Percentiles rank a stretch among this genome's conserved stretches.
Evolutionary conservation across 2,888 invertebrate species (phyloP).

Genomic region (Chymomyza amoena): DNA sequence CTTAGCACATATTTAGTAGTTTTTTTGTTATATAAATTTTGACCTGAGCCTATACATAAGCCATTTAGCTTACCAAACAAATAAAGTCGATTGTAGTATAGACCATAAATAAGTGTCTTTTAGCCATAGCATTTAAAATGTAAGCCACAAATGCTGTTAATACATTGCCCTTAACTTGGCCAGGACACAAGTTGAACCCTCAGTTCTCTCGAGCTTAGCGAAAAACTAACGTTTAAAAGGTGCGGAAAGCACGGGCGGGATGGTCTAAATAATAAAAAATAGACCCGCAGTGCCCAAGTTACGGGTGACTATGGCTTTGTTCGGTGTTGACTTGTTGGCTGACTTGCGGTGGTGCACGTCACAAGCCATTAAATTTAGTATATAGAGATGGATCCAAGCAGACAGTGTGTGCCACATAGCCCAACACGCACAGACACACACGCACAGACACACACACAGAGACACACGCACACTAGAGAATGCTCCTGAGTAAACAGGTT

Average conservation of each 20-base stretch:
- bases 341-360: constrained; percentile 16
- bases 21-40: not conserved
- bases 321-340: not conserved
- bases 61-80: not conserved
- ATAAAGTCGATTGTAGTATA: not conserved
- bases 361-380: constrained; percentile 43
- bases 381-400: constrained; percentile 6
- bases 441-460: constrained; percentile 1
- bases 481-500: constrained; percentile 55
- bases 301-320: not conserved
- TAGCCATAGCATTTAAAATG: constrained; percentile 44
- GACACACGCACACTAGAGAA: constrained; percentile 18
- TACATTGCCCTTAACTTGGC: constrained; percentile 24
- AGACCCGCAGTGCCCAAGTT: constrained; percentile 18
- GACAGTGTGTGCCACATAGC: constrained; percentile 1
- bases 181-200: constrained; percentile 12
- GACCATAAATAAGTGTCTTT: constrained; percentile 28
- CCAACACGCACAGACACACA: constrained; percentile 6
- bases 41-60: not conserved
- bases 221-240: not conserved
- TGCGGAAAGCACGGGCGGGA: constrained; percentile 1
- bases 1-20: not conserved
- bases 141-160: constrained; percentile 49
- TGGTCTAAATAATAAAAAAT: not conserved
- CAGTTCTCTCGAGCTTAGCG: not conserved